Conservation (phyloP, 2,113 vertebrate genomes). For the Amia ocellicauda region DNA sequence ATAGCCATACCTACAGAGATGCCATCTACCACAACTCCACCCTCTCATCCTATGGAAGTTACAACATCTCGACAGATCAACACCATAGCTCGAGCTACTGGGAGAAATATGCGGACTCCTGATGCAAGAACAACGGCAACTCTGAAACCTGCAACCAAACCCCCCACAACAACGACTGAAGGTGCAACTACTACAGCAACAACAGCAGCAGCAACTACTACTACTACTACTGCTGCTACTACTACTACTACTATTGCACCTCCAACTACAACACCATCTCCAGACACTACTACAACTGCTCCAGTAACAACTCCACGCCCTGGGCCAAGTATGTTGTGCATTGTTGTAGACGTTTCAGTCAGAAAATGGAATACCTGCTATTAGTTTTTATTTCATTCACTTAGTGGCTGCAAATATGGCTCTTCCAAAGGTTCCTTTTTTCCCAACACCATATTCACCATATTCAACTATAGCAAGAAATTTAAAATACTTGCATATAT, state of each 20-base stretch:
- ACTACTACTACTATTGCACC: neutral
- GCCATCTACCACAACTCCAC: constrained; percentile 29
- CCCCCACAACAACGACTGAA: too few species aligned
- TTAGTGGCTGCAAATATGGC: too few species aligned
- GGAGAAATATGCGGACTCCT: constrained; percentile 33
- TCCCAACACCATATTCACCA: too few species aligned
- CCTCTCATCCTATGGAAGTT: constrained; percentile 12
- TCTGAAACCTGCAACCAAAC: constrained; percentile 34
- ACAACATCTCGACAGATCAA: constrained; percentile 13
- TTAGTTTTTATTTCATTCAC: too few species aligned
- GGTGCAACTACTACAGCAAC: constrained; percentile 32
- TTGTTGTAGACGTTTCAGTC: neutral
- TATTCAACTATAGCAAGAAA: too few species aligned
- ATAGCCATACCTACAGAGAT: constrained; percentile 26
- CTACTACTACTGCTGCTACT: constrained; percentile 18
- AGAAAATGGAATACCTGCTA: too few species aligned
- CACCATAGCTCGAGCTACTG: constrained; percentile 11
- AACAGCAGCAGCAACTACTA: constrained; percentile 20
- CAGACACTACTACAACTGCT: neutral
- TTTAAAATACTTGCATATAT: too few species aligned
- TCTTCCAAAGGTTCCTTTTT: too few species aligned
- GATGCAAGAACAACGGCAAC: constrained; percentile 21
- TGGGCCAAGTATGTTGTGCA: constrained; percentile 47
- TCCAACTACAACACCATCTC: neutral
- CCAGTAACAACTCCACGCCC: constrained; percentile 26